phyloP scores from a whole-genome alignment of 2,113 vertebrate species.

The Brachirus orientalis region DNA sequence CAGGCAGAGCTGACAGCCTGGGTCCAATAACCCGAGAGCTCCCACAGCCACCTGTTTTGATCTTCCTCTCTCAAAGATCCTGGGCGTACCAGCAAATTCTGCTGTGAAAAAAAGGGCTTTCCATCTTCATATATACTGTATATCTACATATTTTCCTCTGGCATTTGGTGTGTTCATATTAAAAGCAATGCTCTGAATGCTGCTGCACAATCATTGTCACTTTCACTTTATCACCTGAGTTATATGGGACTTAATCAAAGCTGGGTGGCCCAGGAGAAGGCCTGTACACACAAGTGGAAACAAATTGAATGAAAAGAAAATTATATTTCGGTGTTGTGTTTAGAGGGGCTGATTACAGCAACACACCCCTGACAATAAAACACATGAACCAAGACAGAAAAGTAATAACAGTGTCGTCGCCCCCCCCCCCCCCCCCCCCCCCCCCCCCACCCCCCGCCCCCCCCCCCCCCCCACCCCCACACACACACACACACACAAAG shows the following conservation, averaged over 20 bases:
- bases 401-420: background rate
- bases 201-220: constrained; percentile 14
- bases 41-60: background rate
- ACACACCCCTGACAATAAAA: constrained; percentile 22
- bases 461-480: background rate
- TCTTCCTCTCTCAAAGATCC: too few relatives aligned
- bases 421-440: too few relatives aligned
- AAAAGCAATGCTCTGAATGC: constrained; percentile 4
- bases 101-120: too few relatives aligned
- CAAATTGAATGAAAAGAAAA: constrained; percentile 42
- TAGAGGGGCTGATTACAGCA: constrained; percentile 37
- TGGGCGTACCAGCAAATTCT: too few relatives aligned
- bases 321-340: constrained; percentile 32
- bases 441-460: too few relatives aligned
- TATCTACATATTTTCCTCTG: background rate
- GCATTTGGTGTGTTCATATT: constrained; percentile 2
- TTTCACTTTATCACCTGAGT: constrained; percentile 1
- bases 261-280: background rate
- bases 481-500: background rate
- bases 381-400: constrained; percentile 30
- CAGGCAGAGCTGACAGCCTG: constrained; percentile 25
- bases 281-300: constrained; percentile 8
- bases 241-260: constrained; percentile 3
- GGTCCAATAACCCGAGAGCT: constrained; percentile 27
- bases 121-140: background rate